A percentile compares a stretch with the other conserved stretches of the same genome.
Conservation (phyloP, 1,140 invertebrate species). For the Orussus abietinus region DNA sequence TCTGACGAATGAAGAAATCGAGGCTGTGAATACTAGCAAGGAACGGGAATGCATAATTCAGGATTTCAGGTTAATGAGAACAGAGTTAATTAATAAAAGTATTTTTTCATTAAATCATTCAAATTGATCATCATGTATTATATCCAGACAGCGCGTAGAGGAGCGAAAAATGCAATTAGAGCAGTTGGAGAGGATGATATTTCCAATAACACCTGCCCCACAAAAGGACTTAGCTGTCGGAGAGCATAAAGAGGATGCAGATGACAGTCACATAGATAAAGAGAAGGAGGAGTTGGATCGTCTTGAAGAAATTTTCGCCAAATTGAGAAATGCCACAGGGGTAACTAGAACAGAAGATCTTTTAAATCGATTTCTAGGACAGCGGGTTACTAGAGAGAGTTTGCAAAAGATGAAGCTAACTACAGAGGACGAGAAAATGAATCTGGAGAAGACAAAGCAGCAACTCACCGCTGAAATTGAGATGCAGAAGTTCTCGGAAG, state of each 20-base stretch:
- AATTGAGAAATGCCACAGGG: slow-evolving; percentile 70
- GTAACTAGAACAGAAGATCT: slow-evolving; percentile 70
- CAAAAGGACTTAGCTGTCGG: slow-evolving; percentile 30
- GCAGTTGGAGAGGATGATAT: slow-evolving; percentile 66
- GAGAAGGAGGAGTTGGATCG: slow-evolving; percentile 46
- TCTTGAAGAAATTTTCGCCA: slow-evolving; percentile 67
- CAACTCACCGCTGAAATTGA: slow-evolving; percentile 67
- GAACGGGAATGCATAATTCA: slow-evolving; percentile 61
- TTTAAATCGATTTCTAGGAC: slow-evolving; percentile 66
- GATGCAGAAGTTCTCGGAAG: slow-evolving; percentile 72
- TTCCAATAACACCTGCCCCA: slow-evolving; percentile 51
- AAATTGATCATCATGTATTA: neutral
- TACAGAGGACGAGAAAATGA: slow-evolving; percentile 69
- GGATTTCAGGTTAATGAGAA: slow-evolving; percentile 43
- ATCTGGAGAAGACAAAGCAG: slow-evolving; percentile 65
- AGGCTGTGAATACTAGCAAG: slow-evolving; percentile 60
- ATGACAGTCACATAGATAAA: too few species aligned
- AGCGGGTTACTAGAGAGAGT: slow-evolving; percentile 66
- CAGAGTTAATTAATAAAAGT: neutral
- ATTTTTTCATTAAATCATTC: neutral
- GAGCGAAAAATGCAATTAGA: slow-evolving; percentile 67
- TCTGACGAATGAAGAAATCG: slow-evolving; percentile 63
- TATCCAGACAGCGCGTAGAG: slow-evolving; percentile 59
- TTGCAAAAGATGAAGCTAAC: slow-evolving; percentile 64
- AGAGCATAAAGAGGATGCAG: slow-evolving; percentile 24